Percentiles rank a stretch among this genome's conserved stretches.
phyloP scores from a whole-genome alignment of 2,113 vertebrate species.

The Etheostoma cragini region DNA sequence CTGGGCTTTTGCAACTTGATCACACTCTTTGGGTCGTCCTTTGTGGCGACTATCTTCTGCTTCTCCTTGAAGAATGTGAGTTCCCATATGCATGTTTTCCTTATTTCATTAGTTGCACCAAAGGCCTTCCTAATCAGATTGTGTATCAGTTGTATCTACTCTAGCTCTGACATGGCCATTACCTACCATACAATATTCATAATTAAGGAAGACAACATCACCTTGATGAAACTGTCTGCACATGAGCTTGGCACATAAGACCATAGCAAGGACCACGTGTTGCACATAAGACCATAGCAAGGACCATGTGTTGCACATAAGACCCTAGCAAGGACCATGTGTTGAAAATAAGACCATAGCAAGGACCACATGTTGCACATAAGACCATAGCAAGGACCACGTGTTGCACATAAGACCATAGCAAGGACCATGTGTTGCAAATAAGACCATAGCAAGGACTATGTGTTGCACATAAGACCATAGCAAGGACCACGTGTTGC shows the following conservation, averaged over 20 bases:
- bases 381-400: too few species aligned
- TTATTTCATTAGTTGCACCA: neutral
- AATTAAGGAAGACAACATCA: slow-evolving; percentile 50
- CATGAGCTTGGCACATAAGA: slow-evolving; percentile 27
- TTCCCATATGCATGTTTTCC: neutral
- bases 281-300: neutral
- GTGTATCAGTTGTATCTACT: neutral
- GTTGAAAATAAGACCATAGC: too few species aligned
- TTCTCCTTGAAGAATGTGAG: neutral
- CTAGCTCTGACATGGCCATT: slow-evolving; percentile 7
- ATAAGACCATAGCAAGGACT: too few species aligned
- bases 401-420: too few species aligned
- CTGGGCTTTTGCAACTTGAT: neutral
- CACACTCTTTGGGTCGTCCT: neutral
- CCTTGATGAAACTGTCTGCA: slow-evolving; percentile 52
- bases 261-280: neutral
- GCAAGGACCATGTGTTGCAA: too few species aligned
- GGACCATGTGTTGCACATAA: neutral
- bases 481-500: too few species aligned
- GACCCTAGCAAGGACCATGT: too few species aligned
- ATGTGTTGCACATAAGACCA: too few species aligned
- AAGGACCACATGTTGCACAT: too few species aligned
- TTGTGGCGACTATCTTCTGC: neutral
- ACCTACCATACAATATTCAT: slow-evolving; percentile 35
- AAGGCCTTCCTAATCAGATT: neutral